Evolutionary conservation across 2,888 invertebrate species (phyloP).

Genomic region (Hetaerina titia): DNA sequence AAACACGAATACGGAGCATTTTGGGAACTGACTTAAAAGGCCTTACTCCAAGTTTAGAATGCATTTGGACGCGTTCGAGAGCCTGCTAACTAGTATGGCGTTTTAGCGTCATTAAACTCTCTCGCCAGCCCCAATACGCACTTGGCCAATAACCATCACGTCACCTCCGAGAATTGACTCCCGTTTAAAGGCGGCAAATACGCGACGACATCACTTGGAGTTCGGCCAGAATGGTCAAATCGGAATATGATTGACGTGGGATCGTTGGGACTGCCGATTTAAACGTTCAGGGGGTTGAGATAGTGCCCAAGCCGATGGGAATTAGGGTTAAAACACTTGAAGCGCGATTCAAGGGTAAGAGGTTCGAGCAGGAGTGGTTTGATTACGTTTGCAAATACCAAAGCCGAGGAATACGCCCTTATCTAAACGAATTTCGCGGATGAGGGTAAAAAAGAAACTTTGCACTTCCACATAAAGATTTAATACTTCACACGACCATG

Average conservation of each 20-base stretch:
- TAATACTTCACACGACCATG: too few species aligned
- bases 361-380: not conserved
- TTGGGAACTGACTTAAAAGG: not conserved
- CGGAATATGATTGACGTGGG: slow-evolving; percentile 39
- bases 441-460: too few species aligned
- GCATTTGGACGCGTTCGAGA: not conserved
- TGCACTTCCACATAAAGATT: too few species aligned
- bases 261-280: not conserved
- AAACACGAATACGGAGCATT: not conserved
- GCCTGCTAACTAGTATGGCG: not conserved
- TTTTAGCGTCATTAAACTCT: not conserved
- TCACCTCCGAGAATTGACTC: not conserved
- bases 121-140: not conserved
- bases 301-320: not conserved
- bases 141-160: not conserved
- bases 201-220: not conserved
- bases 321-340: not conserved
- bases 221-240: not conserved
- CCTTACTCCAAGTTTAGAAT: not conserved
- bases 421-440: too few species aligned
- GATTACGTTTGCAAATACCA: too few species aligned
- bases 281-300: not conserved
- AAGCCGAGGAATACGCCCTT: too few species aligned
- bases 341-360: not conserved
- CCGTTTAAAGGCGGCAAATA: not conserved